Percentiles rank a stretch among this genome's conserved stretches.
These are phyloP conservation scores for Cranoglanis bouderius DNA, from an alignment of 2,113 vertebrate species.

Conservation along the genomic window DNA sequence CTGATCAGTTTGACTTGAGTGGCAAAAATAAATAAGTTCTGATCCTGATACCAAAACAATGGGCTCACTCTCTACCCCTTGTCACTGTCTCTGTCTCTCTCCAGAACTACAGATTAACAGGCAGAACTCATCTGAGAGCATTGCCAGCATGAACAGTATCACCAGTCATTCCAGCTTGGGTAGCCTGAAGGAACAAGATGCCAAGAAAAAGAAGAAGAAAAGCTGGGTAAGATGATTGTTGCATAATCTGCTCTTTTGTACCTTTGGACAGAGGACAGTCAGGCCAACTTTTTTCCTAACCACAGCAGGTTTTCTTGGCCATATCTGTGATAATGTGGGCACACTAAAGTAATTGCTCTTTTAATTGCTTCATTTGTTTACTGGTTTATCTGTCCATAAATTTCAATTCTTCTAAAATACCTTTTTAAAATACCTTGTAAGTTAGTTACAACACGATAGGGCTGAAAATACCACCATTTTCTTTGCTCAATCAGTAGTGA, in stretches of 20 bases:
- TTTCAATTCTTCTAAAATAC: not conserved
- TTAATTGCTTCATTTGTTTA: too few species aligned
- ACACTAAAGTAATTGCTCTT: not conserved
- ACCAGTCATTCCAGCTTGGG: constrained; percentile 92
- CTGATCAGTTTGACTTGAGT: not conserved
- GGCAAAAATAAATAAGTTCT: not conserved
- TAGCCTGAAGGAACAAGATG: constrained; percentile 90
- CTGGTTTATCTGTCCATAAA: not conserved
- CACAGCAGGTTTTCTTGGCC: not conserved
- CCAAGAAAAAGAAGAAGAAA: constrained; percentile 98
- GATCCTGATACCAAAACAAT: not conserved
- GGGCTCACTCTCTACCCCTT: not conserved
- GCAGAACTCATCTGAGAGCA: constrained; percentile 96
- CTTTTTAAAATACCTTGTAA: not conserved
- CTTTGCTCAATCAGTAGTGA: not conserved
- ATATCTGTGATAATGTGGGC: not conserved
- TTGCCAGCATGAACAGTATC: constrained; percentile 92
- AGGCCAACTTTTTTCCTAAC: not conserved
- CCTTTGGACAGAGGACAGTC: not conserved
- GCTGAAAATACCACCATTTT: not conserved
- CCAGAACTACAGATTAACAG: constrained; percentile 89
- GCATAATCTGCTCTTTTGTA: not conserved
- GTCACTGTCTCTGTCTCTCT: not conserved
- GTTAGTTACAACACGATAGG: not conserved
- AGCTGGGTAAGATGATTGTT: constrained; percentile 85